Evolutionary conservation across 2,888 invertebrate species (phyloP), one percentile per base, ranked within the genome.

Genomic region (Tinea trinotella): DNA sequence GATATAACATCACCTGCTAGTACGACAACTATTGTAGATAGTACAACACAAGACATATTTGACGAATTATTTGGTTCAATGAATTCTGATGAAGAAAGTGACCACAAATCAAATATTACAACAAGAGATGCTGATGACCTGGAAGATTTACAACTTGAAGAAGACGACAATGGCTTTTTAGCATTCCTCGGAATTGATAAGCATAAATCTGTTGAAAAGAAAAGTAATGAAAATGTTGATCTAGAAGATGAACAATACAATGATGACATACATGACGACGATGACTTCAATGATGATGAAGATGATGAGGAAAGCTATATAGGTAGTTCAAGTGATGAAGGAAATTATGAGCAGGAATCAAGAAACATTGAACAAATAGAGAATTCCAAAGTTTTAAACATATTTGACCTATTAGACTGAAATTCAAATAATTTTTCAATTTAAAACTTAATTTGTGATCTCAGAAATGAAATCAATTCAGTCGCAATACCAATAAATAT

Each of bases 361-460:
- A 19, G 17, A 46, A 19, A 46, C 10, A 19, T 19, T 10, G 46
- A 19, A 3, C 4, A 12, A 19, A 3, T 19, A 19, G 19, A 46
- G 10, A 22, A 24, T 22, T 12, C 24, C 22, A 15, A 35, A 61
- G 54, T 76, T 73, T 49, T 73, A 67, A 79, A 73, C 61, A 69
- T 84, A 62, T 64, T 84, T 66, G 82, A 82, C 68, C 62, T 84
- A 64, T 67, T 84, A 81, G 76, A 76, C 74, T 77, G 74, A 77
- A 18, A 12, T 30, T 58, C 12, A 40, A 40, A 40, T 5, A 12
- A 48, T 30, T 30, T 30, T 30, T n/a, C 30, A 30, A 30, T 30
- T 12, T 15, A 40, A 15, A 40, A 13, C 12, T 40, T 15, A 15
- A 40, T 40, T 40, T 15, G 5, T 40, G 15, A 48, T 15, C 17